Base-by-base conservation (phyloP, 64 coral and sea anemone genomes). In the Stylophora pistillata region DNA sequence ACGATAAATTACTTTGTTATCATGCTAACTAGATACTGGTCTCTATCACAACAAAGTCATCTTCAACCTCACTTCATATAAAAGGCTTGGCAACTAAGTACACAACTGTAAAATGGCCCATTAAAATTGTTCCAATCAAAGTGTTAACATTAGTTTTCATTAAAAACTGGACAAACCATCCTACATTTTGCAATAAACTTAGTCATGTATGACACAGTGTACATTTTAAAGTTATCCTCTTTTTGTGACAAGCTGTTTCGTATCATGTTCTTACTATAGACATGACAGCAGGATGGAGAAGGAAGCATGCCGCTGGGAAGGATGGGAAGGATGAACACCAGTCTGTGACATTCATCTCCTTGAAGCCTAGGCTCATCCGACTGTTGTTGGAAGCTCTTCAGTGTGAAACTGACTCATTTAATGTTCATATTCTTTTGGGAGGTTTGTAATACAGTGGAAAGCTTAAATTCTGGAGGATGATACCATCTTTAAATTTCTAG, bases 351-450 rank as follows among this genome's bases (percentile, higher is more conserved):
- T 99, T 99, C 63, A 52, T 99, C 11, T 92, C 93, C 6, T 55
- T 99, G 55, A 99, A 92, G 66, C 90, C 93, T 13, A 80, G 93
- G 53, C 82, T 99, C 28, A 95, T 89, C 47, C 78, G 90, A 28
- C 73, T 99, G 18, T 73, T 99, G 55, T 72, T 95, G 20, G 85
- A 95, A 68, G 97, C 97, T 57, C 74, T 99, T 72, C 93, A 99
- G 53, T 89, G 79, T 90, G 97, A 99, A 90, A 58, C 83, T 7
- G 97, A 99, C 74, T 99, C 97, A 14, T 95, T 91, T 58, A 99
- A 99, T 90, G 94, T 95, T 23, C 97, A 99, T 73, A 92, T 99
- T 21, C 63, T 99, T 25, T 88, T 99, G 21, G 97, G 93, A 95
- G 97, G 97, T 99, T 47, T 75, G 68, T 64, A 26, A 33, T 3